Conservation (phyloP, 2,113 vertebrate genomes). For the Oryzias woworae region DNA sequence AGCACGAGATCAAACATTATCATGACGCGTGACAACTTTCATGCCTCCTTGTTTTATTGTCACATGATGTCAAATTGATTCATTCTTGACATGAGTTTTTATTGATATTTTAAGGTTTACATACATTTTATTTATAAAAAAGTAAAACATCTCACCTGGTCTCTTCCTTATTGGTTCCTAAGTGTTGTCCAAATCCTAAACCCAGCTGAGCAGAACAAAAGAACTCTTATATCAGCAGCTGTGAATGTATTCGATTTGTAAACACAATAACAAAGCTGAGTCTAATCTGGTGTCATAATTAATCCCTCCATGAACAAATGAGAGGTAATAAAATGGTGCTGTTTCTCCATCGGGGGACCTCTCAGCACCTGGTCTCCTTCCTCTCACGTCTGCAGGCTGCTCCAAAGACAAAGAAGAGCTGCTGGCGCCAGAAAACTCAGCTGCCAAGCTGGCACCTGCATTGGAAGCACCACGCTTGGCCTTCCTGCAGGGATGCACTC, state of each 20-base stretch:
- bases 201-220: constrained; percentile 12
- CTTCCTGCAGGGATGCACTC: constrained; percentile 41
- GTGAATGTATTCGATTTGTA: neutral
- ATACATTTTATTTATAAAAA: too few species aligned
- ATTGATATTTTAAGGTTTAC: too few species aligned
- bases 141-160: too few species aligned
- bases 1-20: too few species aligned
- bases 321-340: constrained; percentile 7
- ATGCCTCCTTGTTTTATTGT: too few species aligned
- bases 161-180: too few species aligned
- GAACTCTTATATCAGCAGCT: neutral
- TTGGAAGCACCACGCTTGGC: constrained; percentile 42
- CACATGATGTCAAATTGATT: too few species aligned
- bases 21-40: too few species aligned
- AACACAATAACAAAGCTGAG: neutral
- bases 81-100: too few species aligned
- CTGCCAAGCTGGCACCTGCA: constrained; percentile 47
- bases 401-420: constrained; percentile 44
- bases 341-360: constrained; percentile 37
- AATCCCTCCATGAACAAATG: constrained; percentile 10
- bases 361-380: constrained; percentile 36
- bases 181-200: too few species aligned
- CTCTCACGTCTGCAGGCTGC: constrained; percentile 45
- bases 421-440: constrained; percentile 16
- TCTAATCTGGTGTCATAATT: constrained; percentile 13